Evolutionary conservation across 2,113 vertebrate genomes (phyloP).

Genomic region (Gorsachius goisagi): DNA sequence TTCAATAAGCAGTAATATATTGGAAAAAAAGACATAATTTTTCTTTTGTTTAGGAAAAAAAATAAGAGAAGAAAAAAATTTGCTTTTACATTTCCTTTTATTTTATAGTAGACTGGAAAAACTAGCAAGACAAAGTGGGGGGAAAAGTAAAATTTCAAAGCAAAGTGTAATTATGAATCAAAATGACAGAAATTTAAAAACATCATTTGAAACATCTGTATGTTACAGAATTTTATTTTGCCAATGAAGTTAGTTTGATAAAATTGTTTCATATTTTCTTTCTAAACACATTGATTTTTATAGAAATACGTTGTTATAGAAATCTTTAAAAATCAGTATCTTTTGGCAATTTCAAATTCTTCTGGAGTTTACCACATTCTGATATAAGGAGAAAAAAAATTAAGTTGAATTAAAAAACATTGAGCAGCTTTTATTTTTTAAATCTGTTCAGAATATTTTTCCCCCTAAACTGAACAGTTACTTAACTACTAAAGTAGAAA

Average conservation of each 20-base stretch:
- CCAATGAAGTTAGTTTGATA: background rate
- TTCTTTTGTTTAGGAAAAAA: background rate
- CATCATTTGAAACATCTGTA: background rate
- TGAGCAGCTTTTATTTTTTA: background rate
- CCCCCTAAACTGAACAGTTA: background rate
- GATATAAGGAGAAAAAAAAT: background rate
- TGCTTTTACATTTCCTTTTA: background rate
- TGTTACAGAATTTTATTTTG: background rate
- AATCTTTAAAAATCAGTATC: background rate
- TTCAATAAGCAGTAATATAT: background rate
- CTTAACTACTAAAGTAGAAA: background rate
- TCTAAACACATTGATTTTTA: background rate
- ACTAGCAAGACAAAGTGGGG: accelerated
- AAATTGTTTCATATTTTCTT: background rate
- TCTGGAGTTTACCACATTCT: background rate
- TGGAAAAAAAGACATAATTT: background rate
- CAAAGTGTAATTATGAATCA: background rate
- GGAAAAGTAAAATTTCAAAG: background rate
- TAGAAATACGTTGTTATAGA: background rate
- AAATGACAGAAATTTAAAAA: background rate
- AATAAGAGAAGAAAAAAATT: background rate
- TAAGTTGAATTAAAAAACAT: background rate
- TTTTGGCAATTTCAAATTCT: background rate
- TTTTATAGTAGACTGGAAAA: background rate
- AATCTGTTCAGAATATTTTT: background rate